These are phyloP conservation scores for Erythrocercus mccallii DNA, from an alignment of 2,113 vertebrate genomes.

Conservation along the genomic window DNA sequence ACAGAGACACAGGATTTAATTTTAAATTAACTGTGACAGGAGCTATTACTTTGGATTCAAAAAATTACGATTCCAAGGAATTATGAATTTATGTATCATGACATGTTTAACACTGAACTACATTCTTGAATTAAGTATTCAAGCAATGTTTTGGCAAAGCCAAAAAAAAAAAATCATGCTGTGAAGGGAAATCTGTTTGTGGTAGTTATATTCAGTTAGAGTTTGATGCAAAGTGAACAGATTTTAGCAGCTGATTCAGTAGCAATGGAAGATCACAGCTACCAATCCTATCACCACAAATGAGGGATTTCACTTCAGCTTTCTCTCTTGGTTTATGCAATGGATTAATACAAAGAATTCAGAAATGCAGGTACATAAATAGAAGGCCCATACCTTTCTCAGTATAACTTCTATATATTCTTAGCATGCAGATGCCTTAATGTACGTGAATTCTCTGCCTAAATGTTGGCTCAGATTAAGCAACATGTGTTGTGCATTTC, in stretches of 20 bases:
- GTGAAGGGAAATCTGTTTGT: background rate
- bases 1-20: background rate
- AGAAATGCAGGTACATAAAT: background rate
- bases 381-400: background rate
- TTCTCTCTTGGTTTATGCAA: background rate
- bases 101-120: background rate
- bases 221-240: background rate
- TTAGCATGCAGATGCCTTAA: background rate
- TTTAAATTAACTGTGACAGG: background rate
- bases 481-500: background rate
- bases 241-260: background rate
- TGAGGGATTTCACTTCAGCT: background rate
- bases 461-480: background rate
- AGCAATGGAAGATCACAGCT: background rate
- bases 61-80: constrained; percentile 13
- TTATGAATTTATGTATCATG: constrained; percentile 11
- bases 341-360: background rate
- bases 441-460: background rate
- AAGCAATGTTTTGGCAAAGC: background rate
- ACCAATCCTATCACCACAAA: background rate
- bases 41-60: background rate
- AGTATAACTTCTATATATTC: background rate
- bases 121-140: background rate
- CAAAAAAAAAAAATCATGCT: background rate
- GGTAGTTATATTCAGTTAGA: background rate